Evolutionary conservation across 1,140 invertebrate genomes (phyloP).

Genomic region (Zaprionus inermis): DNA sequence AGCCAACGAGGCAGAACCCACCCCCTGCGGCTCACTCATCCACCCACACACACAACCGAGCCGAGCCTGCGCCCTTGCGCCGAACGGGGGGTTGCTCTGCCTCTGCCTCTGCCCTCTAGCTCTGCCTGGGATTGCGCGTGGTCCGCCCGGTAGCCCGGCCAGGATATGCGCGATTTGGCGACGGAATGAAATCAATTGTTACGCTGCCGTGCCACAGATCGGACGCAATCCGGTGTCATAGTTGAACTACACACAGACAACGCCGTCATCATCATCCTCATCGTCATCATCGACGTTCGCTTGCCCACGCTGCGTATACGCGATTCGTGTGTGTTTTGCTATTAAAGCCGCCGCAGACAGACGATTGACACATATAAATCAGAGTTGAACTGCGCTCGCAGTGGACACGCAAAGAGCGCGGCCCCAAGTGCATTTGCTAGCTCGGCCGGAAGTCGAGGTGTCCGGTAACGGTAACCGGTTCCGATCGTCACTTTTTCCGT

Average conservation of each 20-base stretch:
- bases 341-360: conserved; percentile 10
- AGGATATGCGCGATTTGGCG: conserved; percentile 84
- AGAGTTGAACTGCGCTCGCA: conserved; percentile 43
- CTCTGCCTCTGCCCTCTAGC: neutral
- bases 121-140: conserved; percentile 5
- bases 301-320: conserved; percentile 56
- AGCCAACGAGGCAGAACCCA: conserved; percentile 25
- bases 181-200: conserved; percentile 84
- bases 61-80: conserved; percentile 40
- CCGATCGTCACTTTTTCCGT: conserved; percentile 84
- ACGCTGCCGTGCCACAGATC: conserved; percentile 84
- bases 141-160: conserved; percentile 51
- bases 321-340: conserved; percentile 22
- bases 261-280: conserved; percentile 8
- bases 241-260: conserved; percentile 17
- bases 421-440: conserved; percentile 78
- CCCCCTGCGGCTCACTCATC: conserved; percentile 8
- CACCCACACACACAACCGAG: conserved; percentile 43
- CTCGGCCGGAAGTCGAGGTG: conserved; percentile 84
- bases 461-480: conserved; percentile 85
- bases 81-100: conserved; percentile 14
- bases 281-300: neutral
- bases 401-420: conserved; percentile 40
- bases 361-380: conserved; percentile 72
- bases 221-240: conserved; percentile 83